Conservation (phyloP, 2,797 vertebrate genomes). For the Selene dorsalis region DNA sequence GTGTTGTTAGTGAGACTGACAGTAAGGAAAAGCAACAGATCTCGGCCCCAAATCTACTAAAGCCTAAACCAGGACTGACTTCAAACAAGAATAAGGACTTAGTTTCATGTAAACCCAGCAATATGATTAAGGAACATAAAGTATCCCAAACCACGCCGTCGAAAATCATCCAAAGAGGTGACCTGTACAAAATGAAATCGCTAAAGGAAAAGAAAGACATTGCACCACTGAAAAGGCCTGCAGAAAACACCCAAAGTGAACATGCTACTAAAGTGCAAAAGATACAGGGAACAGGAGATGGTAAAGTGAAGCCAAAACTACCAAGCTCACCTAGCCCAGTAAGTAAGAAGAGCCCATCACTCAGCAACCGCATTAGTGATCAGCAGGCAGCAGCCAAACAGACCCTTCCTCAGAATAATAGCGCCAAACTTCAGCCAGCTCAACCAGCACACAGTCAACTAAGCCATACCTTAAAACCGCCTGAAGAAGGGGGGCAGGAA, state of each 20-base stretch:
- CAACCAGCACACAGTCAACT: conserved; percentile 68
- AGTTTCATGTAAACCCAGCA: conserved; percentile 65
- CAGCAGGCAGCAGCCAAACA: conserved; percentile 73
- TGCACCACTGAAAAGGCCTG: conserved; percentile 83
- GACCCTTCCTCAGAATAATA: conserved; percentile 64
- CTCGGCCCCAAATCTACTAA: conserved; percentile 67
- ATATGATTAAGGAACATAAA: conserved; percentile 69
- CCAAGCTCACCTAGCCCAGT: conserved; percentile 69
- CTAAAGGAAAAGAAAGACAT: conserved; percentile 76
- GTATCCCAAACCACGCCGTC: conserved; percentile 62
- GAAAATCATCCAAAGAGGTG: conserved; percentile 77
- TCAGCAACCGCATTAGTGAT: conserved; percentile 75
- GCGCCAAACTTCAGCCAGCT: conserved; percentile 82
- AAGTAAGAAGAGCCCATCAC: conserved; percentile 76
- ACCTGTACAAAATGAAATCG: conserved; percentile 68
- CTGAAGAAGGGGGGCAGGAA: conserved; percentile 87
- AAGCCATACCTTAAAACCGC: conserved; percentile 68
- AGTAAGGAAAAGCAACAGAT: conserved; percentile 63
- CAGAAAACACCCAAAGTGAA: conserved; percentile 76
- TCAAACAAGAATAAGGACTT: conserved; percentile 75
- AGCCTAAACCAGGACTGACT: conserved; percentile 72
- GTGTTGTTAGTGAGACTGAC: conserved; percentile 53
- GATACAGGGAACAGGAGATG: conserved; percentile 74
- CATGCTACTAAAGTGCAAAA: conserved; percentile 88
- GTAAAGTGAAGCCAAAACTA: conserved; percentile 79